Evolutionary conservation across 2,113 vertebrate species (phyloP).

Genomic region (Melanotaenia duboulayi): DNA sequence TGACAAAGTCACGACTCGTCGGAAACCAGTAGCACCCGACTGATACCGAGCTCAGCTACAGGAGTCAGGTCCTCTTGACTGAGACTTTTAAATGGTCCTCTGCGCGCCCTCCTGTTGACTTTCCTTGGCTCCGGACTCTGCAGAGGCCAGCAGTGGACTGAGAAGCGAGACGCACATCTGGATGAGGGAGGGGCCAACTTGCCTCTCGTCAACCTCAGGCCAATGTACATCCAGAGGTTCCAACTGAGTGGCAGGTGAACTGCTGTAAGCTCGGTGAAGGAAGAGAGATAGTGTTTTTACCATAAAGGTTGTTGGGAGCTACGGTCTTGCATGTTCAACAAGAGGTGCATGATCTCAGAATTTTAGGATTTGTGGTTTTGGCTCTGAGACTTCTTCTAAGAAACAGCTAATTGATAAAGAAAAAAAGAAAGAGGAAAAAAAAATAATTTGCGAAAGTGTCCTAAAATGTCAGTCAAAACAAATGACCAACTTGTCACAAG

Average conservation of each 20-base stretch:
- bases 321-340: not conserved
- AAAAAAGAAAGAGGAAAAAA: not conserved
- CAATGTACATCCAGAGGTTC: slow-evolving; percentile 55
- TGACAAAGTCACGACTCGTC: slow-evolving; percentile 25
- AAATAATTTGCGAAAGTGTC: not conserved
- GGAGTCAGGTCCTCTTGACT: not conserved
- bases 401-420: not conserved
- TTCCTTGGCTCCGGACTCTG: slow-evolving; percentile 49
- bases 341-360: not conserved
- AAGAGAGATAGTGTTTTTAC: not conserved
- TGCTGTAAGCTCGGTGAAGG: not conserved
- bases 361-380: not conserved
- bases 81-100: slow-evolving; percentile 8
- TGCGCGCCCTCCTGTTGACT: slow-evolving; percentile 61
- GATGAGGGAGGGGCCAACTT: slow-evolving; percentile 65
- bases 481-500: not conserved
- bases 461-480: not conserved
- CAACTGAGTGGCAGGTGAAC: slow-evolving; percentile 59
- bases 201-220: slow-evolving; percentile 43
- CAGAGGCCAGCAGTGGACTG: slow-evolving; percentile 52
- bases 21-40: not conserved
- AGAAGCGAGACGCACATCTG: slow-evolving; percentile 73
- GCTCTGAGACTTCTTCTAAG: not conserved
- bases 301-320: not conserved
- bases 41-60: not conserved